These are phyloP conservation scores for Cantharis flavilabris DNA, from an alignment of 2,888 invertebrate genomes.

Conservation along the genomic window DNA sequence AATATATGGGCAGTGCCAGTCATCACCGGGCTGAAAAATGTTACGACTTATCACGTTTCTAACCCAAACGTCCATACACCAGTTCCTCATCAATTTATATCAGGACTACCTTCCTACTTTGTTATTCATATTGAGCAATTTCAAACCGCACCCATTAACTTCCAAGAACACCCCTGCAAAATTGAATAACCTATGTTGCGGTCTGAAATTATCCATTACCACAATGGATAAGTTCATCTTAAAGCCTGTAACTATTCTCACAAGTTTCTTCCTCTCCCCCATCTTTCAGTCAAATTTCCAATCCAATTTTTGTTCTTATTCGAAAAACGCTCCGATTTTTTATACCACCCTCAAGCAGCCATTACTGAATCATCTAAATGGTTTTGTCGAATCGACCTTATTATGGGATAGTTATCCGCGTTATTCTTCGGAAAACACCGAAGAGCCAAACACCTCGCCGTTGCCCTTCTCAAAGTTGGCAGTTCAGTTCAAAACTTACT, in stretches of 20 bases:
- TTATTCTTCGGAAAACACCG: too few relatives aligned
- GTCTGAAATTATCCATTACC: background rate
- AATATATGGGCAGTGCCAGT: conserved; percentile 15
- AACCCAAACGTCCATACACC: background rate
- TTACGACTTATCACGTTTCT: conserved; percentile 7
- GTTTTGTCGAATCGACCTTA: too few relatives aligned
- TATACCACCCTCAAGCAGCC: too few relatives aligned
- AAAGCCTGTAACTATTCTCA: background rate
- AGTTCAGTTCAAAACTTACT: too few relatives aligned
- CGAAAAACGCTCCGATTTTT: too few relatives aligned
- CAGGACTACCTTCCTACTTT: background rate
- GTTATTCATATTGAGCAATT: background rate
- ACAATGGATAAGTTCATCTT: background rate
- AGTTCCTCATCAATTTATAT: background rate
- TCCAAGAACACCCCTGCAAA: background rate
- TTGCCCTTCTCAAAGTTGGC: too few relatives aligned
- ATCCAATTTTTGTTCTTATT: too few relatives aligned
- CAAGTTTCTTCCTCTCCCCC: too few relatives aligned
- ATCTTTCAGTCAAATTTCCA: too few relatives aligned
- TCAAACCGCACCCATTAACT: background rate
- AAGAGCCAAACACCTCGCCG: too few relatives aligned
- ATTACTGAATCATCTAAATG: too few relatives aligned
- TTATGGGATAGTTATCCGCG: too few relatives aligned
- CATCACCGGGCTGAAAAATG: conserved; percentile 13
- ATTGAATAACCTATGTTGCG: background rate